Base-by-base conservation (phyloP, 2,888 invertebrate species). In the Ennomos fuscantarius region DNA sequence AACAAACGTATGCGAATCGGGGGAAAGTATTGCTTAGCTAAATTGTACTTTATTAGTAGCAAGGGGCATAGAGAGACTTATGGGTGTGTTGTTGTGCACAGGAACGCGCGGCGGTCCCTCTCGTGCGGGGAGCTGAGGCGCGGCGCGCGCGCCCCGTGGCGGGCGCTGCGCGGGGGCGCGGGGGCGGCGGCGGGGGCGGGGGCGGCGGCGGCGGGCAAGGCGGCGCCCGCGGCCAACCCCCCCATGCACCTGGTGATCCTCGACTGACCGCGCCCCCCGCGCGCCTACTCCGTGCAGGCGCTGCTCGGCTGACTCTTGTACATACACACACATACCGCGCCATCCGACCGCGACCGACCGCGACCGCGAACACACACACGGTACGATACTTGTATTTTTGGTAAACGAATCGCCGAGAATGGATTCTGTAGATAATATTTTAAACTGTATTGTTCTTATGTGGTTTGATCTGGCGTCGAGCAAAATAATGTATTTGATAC, bases 81-180 rank as follows among this genome's bases (percentile, higher is more conserved):
- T 3, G 24, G 1, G 32, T 9, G 13, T 9, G 44, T 6, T 43
- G 56, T 65, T 57, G 1, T 62, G 70, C 86, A 8, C 86, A 98
- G 98, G 93, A 95, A 96, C 93, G 93, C 96, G 78, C 94, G 98
- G 76, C 96, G 96, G 86, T 95, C 95, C 82, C 93, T 98, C 81
- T 71, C 68, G 68, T 94, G 95, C 73, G 93, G 94, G 67, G 97
- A 97, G 82, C 91, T 97, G 77, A 94, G 97, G 77, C 94, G 97
- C 78, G 96, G 80, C 62, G 76, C 75, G 72, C 71, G 76, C 70
- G 69, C 70, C 55, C 64, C 71, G 96, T 78, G 96, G 96, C 63
- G 95, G 76, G 93, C 93, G 55, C 63, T 66, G 67, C 71, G 72
- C 53, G 59, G 49, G 67, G 62, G 66, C 66, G 63, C 64, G 93